These are phyloP conservation scores for Chromobotia macracanthus DNA, from an alignment of 2,797 vertebrate species.

Conservation along the genomic window DNA sequence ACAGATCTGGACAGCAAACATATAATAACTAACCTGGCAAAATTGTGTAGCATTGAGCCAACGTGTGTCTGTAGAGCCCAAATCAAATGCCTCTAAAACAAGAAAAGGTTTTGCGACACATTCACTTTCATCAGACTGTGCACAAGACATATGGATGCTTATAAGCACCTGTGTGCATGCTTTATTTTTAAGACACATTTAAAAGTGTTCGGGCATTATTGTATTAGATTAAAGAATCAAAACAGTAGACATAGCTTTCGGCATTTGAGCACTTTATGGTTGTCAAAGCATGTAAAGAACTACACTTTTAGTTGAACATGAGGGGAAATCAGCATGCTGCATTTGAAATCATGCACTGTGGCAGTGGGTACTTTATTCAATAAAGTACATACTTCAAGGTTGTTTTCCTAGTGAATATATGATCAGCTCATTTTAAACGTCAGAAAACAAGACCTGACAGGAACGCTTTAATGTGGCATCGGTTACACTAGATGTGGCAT, in stretches of 20 bases:
- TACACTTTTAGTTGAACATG: not conserved
- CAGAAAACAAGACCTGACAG: not conserved
- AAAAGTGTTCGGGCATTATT: not conserved
- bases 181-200: not conserved
- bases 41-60: constrained; percentile 15
- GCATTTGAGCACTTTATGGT: no score
- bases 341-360: not conserved
- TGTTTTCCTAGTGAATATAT: not conserved
- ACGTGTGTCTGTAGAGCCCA: not conserved
- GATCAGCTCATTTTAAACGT: not conserved
- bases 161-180: not conserved
- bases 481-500: not conserved
- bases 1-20: constrained; percentile 37
- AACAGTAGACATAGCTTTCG: not conserved
- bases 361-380: not conserved
- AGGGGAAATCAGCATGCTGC: not conserved
- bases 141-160: not conserved
- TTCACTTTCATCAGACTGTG: constrained; percentile 28
- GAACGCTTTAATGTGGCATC: not conserved
- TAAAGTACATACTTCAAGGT: not conserved
- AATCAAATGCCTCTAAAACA: constrained; percentile 2
- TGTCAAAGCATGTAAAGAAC: not conserved
- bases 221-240: not conserved
- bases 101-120: constrained; percentile 24
- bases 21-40: constrained; percentile 36